A percentile compares a stretch with the other conserved stretches of the same genome.
These are phyloP conservation scores for Oryctes rhinoceros DNA, from an alignment of 1,140 invertebrate species.

Conservation along the genomic window DNA sequence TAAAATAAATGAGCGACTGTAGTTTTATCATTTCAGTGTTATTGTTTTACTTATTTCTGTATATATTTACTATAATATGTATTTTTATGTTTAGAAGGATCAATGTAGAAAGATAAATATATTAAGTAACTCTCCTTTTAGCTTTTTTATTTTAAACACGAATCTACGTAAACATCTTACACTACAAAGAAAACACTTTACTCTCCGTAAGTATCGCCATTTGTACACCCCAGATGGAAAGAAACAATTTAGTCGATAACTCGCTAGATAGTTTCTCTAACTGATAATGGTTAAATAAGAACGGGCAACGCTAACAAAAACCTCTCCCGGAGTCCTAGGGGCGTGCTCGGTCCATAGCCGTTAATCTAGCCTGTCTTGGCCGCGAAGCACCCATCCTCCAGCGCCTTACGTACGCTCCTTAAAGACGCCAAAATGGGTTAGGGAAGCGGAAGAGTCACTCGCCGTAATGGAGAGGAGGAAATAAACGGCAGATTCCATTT, in stretches of 20 bases:
- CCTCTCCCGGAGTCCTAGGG: constrained; percentile 1
- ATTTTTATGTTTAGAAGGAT: no score
- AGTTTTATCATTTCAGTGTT: no score
- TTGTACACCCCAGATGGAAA: constrained; percentile 7
- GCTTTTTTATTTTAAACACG: no score
- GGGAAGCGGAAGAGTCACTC: constrained; percentile 47
- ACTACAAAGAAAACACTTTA: background rate
- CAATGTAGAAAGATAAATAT: no score
- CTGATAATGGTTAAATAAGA: constrained; percentile 28
- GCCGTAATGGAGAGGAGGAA: constrained; percentile 51
- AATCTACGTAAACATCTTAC: no score
- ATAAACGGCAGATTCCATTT: constrained; percentile 58
- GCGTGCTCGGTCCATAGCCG: constrained; percentile 9
- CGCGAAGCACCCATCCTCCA: background rate
- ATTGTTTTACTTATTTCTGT: no score
- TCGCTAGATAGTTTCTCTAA: constrained; percentile 24
- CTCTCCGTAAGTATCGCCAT: background rate
- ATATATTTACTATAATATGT: no score
- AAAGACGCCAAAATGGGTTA: constrained; percentile 55
- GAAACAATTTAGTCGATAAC: constrained; percentile 36
- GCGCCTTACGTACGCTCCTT: constrained; percentile 17
- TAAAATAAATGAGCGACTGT: no score
- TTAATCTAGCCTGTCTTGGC: constrained; percentile 11
- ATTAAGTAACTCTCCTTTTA: no score
- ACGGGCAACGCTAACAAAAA: constrained; percentile 11